phyloP scores from a whole-genome alignment of 2,888 invertebrate species.

The Andrena minutula region DNA sequence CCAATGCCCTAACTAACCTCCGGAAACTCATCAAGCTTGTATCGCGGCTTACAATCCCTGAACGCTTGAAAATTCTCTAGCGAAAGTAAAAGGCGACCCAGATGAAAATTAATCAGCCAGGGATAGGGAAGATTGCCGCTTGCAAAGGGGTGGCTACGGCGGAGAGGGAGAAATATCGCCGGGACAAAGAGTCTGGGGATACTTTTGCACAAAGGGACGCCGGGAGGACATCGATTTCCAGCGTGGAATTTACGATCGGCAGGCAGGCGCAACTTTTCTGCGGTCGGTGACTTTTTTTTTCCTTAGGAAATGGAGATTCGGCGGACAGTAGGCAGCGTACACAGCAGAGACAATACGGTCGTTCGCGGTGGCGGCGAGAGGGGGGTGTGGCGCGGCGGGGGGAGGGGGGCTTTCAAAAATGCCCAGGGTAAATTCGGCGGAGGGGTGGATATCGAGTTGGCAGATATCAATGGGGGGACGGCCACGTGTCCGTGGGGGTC shows the following conservation, averaged over 20 bases:
- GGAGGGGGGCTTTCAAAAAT: conserved; percentile 31
- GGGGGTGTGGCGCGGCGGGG: too few relatives aligned
- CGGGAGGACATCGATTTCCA: conserved; percentile 34
- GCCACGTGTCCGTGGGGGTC: conserved; percentile 44
- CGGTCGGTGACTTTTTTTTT: conserved; percentile 23
- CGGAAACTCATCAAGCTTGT: too few relatives aligned
- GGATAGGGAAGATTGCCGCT: neutral
- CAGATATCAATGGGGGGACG: conserved; percentile 59
- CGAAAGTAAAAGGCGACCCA: neutral
- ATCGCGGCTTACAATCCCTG: too few relatives aligned
- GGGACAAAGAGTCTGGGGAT: neutral
- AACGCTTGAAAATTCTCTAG: neutral
- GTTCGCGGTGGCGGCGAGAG: neutral
- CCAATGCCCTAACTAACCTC: too few relatives aligned
- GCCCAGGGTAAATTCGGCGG: conserved; percentile 43
- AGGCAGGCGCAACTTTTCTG: conserved; percentile 40
- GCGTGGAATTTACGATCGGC: conserved; percentile 45
- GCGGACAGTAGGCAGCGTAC: conserved; percentile 15
- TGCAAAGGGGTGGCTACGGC: neutral
- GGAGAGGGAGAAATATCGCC: conserved; percentile 5
- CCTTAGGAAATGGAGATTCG: conserved; percentile 28
- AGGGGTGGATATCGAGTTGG: conserved; percentile 52
- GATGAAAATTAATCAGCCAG: neutral
- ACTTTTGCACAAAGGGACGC: conserved; percentile 21
- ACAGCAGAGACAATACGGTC: conserved; percentile 35